Conservation (phyloP, 1,140 invertebrate genomes). For the Pseudomyrmex dendroicus region DNA sequence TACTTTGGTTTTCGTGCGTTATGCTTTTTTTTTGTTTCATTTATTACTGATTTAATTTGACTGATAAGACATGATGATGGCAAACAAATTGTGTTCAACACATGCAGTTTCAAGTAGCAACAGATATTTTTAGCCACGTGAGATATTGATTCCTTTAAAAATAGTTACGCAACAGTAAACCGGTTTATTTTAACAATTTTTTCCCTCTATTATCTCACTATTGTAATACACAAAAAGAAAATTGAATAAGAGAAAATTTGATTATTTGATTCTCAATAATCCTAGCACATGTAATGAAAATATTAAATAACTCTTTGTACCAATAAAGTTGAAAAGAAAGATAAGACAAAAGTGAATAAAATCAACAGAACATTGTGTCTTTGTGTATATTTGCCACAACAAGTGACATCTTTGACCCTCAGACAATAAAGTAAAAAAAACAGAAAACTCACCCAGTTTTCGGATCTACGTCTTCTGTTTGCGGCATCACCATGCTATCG, state of each 20-base stretch:
- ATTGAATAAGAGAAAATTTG: too few species aligned
- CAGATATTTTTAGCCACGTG: neutral
- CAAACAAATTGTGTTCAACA: too few species aligned
- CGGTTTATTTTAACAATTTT: neutral
- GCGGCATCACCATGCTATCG: slow-evolving; percentile 78
- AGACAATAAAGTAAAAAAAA: slow-evolving; percentile 62
- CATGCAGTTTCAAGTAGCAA: too few species aligned
- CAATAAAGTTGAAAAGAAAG: neutral
- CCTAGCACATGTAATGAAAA: too few species aligned
- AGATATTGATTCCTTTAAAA: slow-evolving; percentile 26
- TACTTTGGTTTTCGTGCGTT: too few species aligned
- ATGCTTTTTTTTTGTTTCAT: too few species aligned
- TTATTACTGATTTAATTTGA: too few species aligned
- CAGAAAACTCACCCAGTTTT: slow-evolving; percentile 87
- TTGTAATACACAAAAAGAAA: neutral
- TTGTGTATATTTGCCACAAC: slow-evolving; percentile 83
- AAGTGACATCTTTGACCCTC: slow-evolving; percentile 80
- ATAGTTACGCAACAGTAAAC: neutral
- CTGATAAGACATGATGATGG: too few species aligned
- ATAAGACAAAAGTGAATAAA: slow-evolving; percentile 14
- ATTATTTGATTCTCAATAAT: too few species aligned
- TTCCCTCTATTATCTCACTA: slow-evolving; percentile 1
- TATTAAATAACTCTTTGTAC: too few species aligned
- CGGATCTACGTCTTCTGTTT: slow-evolving; percentile 79
- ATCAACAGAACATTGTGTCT: slow-evolving; percentile 49